A percentile compares a stretch with the other conserved stretches of the same genome.
Conservation (phyloP, 2,113 vertebrate genomes). For the Caretta caretta region DNA sequence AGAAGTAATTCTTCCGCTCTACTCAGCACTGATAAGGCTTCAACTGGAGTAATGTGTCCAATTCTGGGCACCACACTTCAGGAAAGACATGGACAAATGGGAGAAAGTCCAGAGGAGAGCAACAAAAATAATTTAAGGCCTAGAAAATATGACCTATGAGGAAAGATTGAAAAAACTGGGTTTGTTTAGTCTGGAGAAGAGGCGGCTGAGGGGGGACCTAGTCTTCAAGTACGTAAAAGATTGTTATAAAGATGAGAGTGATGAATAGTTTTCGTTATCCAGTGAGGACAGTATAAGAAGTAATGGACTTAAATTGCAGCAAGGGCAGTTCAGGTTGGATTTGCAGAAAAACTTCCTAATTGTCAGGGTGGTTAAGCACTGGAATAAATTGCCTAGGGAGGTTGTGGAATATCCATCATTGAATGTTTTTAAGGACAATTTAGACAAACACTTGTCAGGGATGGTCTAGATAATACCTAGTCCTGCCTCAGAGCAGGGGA, state of each 20-base stretch:
- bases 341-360: too few species aligned
- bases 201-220: not conserved
- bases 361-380: not conserved
- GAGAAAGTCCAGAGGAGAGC: not conserved
- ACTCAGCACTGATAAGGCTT: not conserved
- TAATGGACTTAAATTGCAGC: not conserved
- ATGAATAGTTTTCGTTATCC: not conserved
- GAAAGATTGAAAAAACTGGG: not conserved
- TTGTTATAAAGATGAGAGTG: not conserved
- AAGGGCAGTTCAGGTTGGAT: too few species aligned
- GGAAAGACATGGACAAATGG: not conserved
- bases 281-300: not conserved
- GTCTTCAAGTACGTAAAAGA: not conserved
- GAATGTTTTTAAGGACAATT: not conserved
- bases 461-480: not conserved
- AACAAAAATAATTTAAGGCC: not conserved
- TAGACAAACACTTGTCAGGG: not conserved
- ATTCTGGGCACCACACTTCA: not conserved
- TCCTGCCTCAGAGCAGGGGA: rapidly evolving
- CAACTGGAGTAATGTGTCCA: rapidly evolving
- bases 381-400: not conserved
- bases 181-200: not conserved
- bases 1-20: not conserved
- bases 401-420: not conserved
- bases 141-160: not conserved